A percentile compares a stretch with the other conserved stretches of the same genome.
phyloP scores from a whole-genome alignment of 2,888 invertebrate species.

The Drosophila prolongata region DNA sequence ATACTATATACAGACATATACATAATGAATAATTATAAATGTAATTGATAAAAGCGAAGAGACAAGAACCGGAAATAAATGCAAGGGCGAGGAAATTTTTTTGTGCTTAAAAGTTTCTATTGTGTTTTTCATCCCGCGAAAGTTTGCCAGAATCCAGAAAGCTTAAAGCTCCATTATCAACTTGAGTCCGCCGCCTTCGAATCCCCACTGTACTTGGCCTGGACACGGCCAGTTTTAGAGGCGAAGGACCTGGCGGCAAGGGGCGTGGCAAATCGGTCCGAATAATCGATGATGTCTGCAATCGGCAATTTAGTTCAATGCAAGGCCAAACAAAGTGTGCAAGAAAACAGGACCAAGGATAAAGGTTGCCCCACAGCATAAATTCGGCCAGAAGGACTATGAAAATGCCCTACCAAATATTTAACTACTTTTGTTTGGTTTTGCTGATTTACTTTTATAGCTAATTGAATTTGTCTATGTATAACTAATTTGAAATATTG shows the following conservation, averaged over 20 bases:
- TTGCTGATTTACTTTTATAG: neutral
- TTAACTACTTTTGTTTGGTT: neutral
- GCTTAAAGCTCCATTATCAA: neutral
- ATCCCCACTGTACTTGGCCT: slow-evolving; percentile 28
- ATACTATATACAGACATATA: slow-evolving; percentile 40
- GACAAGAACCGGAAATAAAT: slow-evolving; percentile 30
- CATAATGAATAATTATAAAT: slow-evolving; percentile 30
- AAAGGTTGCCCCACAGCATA: slow-evolving; percentile 1
- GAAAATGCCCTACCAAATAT: neutral
- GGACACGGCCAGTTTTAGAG: slow-evolving; percentile 3
- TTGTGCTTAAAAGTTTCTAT: slow-evolving; percentile 29
- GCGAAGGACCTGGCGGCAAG: slow-evolving; percentile 12
- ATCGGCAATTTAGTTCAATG: neutral
- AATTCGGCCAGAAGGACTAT: neutral
- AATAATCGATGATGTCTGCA: slow-evolving; percentile 20
- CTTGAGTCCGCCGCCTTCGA: neutral
- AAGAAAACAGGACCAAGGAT: slow-evolving; percentile 3
- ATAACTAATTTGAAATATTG: too few species aligned
- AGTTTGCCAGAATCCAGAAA: neutral
- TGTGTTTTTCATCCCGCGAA: slow-evolving; percentile 6
- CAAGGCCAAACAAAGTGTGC: slow-evolving; percentile 72
- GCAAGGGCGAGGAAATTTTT: slow-evolving; percentile 26
- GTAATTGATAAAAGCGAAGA: slow-evolving; percentile 22
- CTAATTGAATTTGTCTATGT: too few species aligned
- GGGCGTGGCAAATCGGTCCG: slow-evolving; percentile 12